These are phyloP conservation scores for Anaspis maculata DNA, from an alignment of 2,888 invertebrate species.

Conservation along the genomic window DNA sequence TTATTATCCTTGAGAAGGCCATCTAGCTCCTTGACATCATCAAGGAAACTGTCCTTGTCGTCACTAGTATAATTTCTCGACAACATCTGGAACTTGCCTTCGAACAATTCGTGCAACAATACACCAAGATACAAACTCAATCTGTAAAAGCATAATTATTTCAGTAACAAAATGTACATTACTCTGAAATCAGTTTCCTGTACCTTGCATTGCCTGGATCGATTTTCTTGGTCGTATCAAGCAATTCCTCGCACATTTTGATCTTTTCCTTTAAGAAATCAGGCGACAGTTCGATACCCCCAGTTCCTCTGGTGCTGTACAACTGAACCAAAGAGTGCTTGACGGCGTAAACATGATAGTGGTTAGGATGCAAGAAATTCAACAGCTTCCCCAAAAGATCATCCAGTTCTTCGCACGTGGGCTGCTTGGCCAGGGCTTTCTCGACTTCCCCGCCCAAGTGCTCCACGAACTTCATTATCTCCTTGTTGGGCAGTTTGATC, in stretches of 20 bases:
- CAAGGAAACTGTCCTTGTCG: constrained; percentile 3
- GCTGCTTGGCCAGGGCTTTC: constrained; percentile 47
- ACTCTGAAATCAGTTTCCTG: too few species aligned
- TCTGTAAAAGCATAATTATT: too few species aligned
- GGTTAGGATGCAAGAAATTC: constrained; percentile 56
- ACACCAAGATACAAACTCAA: constrained; percentile 15
- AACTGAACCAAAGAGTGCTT: constrained; percentile 63
- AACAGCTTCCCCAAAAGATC: constrained; percentile 56
- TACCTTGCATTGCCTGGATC: constrained; percentile 59
- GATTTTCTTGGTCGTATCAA: constrained; percentile 50
- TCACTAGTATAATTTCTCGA: constrained; percentile 6
- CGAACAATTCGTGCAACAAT: constrained; percentile 14
- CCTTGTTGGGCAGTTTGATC: constrained; percentile 52
- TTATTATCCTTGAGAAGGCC: constrained; percentile 11
- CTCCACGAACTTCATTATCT: constrained; percentile 55
- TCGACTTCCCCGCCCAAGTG: constrained; percentile 68
- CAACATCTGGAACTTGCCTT: constrained; percentile 13
- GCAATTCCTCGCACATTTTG: constrained; percentile 54
- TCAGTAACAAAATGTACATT: too few species aligned
- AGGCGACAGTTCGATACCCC: constrained; percentile 48
- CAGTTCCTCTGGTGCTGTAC: constrained; percentile 63
- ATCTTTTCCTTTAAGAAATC: constrained; percentile 54
- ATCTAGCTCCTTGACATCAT: constrained; percentile 10
- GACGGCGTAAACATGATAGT: constrained; percentile 58
- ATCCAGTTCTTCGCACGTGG: constrained; percentile 50